Percentiles rank a stretch among this genome's conserved stretches.
These are phyloP conservation scores for Caenorhabditis parvicauda DNA, from an alignment of 2,888 invertebrate genomes.

Conservation along the genomic window DNA sequence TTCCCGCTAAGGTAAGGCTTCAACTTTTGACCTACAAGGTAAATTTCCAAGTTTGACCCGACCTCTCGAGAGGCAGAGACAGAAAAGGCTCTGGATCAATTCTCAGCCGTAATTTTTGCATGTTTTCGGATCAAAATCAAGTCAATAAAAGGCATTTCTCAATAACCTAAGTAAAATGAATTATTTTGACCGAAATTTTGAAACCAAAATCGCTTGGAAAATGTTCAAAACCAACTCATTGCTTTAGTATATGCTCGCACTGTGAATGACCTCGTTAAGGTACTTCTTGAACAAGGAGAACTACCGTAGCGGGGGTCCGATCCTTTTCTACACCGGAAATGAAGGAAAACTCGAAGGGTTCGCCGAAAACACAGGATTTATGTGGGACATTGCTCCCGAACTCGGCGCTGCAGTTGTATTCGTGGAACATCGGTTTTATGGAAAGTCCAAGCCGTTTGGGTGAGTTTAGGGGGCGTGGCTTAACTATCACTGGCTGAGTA, in stretches of 20 bases:
- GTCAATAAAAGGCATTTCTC: no score
- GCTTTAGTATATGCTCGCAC: slow-evolving; percentile 2
- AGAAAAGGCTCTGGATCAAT: no score
- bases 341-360: slow-evolving; percentile 87
- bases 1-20: slow-evolving; percentile 35
- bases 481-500: not conserved
- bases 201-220: no score
- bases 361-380: slow-evolving; percentile 82
- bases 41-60: no score
- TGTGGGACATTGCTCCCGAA: slow-evolving; percentile 83
- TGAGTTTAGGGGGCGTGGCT: no score
- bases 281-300: slow-evolving; percentile 80
- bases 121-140: no score
- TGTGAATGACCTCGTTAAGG: slow-evolving; percentile 63
- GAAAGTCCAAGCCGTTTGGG: slow-evolving; percentile 82
- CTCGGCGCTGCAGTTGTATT: slow-evolving; percentile 81
- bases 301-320: slow-evolving; percentile 71
- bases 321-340: slow-evolving; percentile 92
- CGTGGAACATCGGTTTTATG: slow-evolving; percentile 94
- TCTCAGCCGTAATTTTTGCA: no score
- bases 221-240: not conserved
- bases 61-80: no score
- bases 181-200: no score
- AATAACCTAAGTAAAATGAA: no score
- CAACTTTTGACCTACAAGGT: no score